phyloP scores from a whole-genome alignment of 2,888 invertebrate genomes.

The Tenthredo mesomela region DNA sequence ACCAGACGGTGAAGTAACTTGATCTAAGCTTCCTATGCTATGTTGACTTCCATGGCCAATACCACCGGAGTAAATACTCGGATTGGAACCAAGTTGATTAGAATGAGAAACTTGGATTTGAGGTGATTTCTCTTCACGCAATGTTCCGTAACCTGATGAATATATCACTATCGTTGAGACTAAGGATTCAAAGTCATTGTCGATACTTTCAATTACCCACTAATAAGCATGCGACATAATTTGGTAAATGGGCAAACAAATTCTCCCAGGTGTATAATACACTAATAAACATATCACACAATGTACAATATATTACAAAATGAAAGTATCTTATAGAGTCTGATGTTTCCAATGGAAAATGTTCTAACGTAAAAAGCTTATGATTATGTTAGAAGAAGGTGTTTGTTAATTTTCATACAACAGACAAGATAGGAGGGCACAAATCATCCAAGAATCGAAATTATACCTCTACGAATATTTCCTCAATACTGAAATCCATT shows the following conservation, averaged over 20 bases:
- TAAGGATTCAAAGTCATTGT: background rate
- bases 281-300: conserved; percentile 35
- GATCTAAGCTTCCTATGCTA: conserved; percentile 75
- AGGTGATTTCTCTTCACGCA: conserved; percentile 84
- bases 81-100: conserved; percentile 84
- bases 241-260: conserved; percentile 17
- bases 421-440: background rate
- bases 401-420: conserved; percentile 11
- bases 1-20: conserved; percentile 78
- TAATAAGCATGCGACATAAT: conserved; percentile 38
- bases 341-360: conserved; percentile 11
- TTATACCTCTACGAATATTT: background rate
- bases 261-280: conserved; percentile 16
- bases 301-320: conserved; percentile 31
- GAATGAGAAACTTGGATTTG: conserved; percentile 74
- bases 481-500: background rate
- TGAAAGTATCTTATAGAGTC: background rate
- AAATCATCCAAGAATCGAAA: conserved; percentile 9
- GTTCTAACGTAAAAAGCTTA: background rate
- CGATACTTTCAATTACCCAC: conserved; percentile 8
- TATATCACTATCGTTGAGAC: background rate
- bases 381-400: background rate
- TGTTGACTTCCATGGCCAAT: conserved; percentile 75
- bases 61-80: conserved; percentile 79
- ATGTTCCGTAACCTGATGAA: conserved; percentile 86